Evolutionary conservation across 2,113 vertebrate species (phyloP).

Genomic region (Cettia cetti): DNA sequence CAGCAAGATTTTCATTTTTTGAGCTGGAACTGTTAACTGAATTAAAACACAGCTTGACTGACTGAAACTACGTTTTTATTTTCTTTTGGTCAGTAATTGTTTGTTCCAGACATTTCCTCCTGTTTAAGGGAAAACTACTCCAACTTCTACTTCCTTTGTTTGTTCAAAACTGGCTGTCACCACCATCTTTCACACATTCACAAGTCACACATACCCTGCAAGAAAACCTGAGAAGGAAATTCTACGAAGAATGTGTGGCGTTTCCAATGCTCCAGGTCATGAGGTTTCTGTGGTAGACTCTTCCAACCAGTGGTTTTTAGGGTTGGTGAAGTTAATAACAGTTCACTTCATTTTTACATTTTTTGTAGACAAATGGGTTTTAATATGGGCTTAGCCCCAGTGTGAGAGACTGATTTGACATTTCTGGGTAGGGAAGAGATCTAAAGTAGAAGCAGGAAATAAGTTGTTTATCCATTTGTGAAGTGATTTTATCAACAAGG

Average conservation of each 20-base stretch:
- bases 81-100: background rate
- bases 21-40: background rate
- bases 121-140: background rate
- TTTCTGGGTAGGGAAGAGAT: background rate
- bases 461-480: background rate
- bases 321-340: background rate
- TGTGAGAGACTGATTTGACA: background rate
- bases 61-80: background rate
- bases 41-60: background rate
- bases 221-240: background rate
- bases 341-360: fast-evolving
- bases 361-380: background rate
- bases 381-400: background rate
- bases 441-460: background rate
- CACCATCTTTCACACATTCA: background rate
- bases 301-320: background rate
- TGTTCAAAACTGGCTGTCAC: background rate
- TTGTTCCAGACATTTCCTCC: background rate
- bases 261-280: background rate
- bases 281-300: background rate
- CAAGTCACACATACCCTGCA: background rate
- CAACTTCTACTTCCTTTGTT: background rate
- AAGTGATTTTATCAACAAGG: background rate
- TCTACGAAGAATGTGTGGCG: background rate
- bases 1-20: background rate